Percentiles rank a stretch among this genome's conserved stretches.
These are phyloP conservation scores for Scaptomyza cyrtandrae DNA, from an alignment of 2,888 invertebrate genomes.

Conservation along the genomic window DNA sequence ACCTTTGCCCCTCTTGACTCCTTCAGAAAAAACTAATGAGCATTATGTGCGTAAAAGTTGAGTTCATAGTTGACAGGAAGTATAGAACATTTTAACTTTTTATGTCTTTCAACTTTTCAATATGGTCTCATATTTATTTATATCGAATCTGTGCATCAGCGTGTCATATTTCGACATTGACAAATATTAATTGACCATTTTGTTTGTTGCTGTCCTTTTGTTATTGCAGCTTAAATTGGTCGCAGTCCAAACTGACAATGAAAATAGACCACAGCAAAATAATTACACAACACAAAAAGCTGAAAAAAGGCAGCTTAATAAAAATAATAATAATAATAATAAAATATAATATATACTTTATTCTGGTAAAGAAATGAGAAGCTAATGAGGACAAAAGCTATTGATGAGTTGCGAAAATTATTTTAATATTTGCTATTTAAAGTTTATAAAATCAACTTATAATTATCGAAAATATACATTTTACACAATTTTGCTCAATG, in stretches of 20 bases:
- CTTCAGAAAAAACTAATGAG: constrained; percentile 8
- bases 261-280: constrained; percentile 11
- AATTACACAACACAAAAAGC: not conserved
- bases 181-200: constrained; percentile 66
- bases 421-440: not conserved
- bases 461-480: too few species aligned
- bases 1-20: constrained; percentile 11
- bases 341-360: not conserved
- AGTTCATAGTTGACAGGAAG: constrained; percentile 27
- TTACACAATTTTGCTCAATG: too few species aligned
- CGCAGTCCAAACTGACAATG: constrained; percentile 18
- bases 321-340: too few species aligned
- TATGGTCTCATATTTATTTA: constrained; percentile 21
- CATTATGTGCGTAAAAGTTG: not conserved
- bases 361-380: not conserved
- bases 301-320: not conserved
- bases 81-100: not conserved
- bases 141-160: constrained; percentile 50
- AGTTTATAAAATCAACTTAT: not conserved
- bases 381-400: not conserved
- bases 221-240: constrained; percentile 8
- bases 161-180: constrained; percentile 71
- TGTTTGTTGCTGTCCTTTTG: constrained; percentile 20
- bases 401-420: not conserved
- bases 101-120: constrained; percentile 32